Conservation (phyloP, 2,888 invertebrate genomes). For the Beris morrisii region DNA sequence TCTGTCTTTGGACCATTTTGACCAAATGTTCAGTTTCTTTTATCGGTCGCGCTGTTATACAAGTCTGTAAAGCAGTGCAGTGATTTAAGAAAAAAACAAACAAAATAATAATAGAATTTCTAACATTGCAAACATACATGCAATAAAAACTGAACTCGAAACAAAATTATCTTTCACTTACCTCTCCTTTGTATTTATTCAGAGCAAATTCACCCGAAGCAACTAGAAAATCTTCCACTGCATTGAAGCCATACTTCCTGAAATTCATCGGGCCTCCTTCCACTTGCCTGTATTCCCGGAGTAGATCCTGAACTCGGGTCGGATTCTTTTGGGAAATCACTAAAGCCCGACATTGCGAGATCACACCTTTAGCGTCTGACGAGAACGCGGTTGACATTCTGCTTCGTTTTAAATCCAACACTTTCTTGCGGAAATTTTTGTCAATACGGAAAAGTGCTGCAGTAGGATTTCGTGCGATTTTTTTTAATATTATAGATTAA, state of each 20-base stretch:
- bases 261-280: constrained; percentile 68
- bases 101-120: constrained; percentile 3
- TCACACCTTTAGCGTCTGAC: constrained; percentile 41
- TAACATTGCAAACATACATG: background rate
- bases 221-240: constrained; percentile 64
- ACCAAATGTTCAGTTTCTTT: constrained; percentile 47
- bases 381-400: constrained; percentile 1
- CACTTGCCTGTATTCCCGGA: constrained; percentile 65
- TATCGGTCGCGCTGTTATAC: constrained; percentile 32
- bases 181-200: constrained; percentile 59
- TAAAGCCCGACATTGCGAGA: constrained; percentile 45
- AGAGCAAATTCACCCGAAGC: constrained; percentile 62
- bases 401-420: no score
- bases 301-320: constrained; percentile 46
- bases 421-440: background rate
- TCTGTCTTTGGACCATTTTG: constrained; percentile 50
- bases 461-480: background rate
- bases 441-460: background rate
- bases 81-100: constrained; percentile 13
- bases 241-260: constrained; percentile 61
- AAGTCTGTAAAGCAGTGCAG: constrained; percentile 23
- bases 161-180: constrained; percentile 42
- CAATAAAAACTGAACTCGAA: background rate
- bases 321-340: constrained; percentile 49
- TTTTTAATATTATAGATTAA: background rate